A percentile compares a stretch with the other conserved stretches of the same genome.
These are phyloP conservation scores for Sphaeridia pumilis DNA, from an alignment of 2,888 invertebrate species.

Conservation along the genomic window DNA sequence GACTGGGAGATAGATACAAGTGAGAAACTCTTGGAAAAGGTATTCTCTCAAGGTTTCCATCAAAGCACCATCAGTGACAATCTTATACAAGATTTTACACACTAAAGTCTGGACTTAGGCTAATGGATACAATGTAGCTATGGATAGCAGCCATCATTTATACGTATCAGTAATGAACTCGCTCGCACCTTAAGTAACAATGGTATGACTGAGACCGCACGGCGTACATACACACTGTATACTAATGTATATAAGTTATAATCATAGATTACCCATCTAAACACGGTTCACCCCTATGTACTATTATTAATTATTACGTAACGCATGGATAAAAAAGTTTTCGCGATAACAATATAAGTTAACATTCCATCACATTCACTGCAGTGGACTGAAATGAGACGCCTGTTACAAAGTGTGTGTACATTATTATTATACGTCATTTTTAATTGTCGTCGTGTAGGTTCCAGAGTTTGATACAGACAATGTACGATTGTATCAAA, in stretches of 20 bases:
- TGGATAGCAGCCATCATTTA: background rate
- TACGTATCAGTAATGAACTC: background rate
- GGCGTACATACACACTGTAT: too few relatives aligned
- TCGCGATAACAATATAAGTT: conserved; percentile 3
- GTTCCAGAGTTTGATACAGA: too few relatives aligned
- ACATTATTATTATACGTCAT: too few relatives aligned
- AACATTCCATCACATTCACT: conserved; percentile 2
- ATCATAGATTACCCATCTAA: too few relatives aligned
- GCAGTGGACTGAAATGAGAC: background rate
- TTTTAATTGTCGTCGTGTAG: too few relatives aligned
- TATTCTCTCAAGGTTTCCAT: conserved; percentile 4
- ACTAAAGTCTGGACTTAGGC: too few relatives aligned
- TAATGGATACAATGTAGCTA: background rate
- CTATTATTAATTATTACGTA: background rate
- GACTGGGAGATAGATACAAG: background rate
- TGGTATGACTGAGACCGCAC: too few relatives aligned
- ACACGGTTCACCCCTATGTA: background rate
- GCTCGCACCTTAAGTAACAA: background rate
- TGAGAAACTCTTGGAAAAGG: background rate
- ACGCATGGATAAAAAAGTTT: conserved; percentile 1
- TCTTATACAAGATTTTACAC: too few relatives aligned
- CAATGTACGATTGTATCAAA: background rate
- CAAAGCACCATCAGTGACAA: conserved; percentile 4
- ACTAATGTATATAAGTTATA: too few relatives aligned
- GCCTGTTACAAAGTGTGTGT: too few relatives aligned